Evolutionary conservation across 2,888 invertebrate species (phyloP), one percentile per base, ranked within the genome.

Genomic region (Tiphia femorata): DNA sequence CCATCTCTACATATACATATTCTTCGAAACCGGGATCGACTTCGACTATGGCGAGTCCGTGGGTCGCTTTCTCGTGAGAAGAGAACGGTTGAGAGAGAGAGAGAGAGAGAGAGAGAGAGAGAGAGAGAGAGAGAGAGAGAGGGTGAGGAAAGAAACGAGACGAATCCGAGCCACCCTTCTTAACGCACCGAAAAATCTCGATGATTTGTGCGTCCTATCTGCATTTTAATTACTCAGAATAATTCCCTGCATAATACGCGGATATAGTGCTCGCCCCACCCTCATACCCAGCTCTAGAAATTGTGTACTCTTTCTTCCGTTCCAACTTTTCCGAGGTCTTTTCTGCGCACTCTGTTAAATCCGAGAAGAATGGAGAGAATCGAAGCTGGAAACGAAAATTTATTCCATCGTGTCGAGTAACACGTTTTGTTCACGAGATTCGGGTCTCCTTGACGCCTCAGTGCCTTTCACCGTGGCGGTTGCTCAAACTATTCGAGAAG

Each of bases 171-270:
- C 51, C 52, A 44, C 57, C 54, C 54, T 47, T 49, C 44, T 56
- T 44, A 54, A 69, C 51, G 60, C 60, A 64, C 70, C 69, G 78
- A 78, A 79, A 79, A 81, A 79, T 77, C 74, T 64, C 73, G 70
- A 78, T 81, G 81, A 82, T 82, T 82, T 81, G 82, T 81, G 77
- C 73, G 73, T 76, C 78, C 78, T 79, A 82, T 82, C 81, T 82
- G 79, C 82, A 82, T 82, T 81, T 82, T 82, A 82, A 82, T 82
- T 81, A 81, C 79, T 70, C 64, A 70, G 81, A 79, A 81, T 80
- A 80, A 81, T 81, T 77, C 70, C 70, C 67, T 64, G 79, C 76
- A 79, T 79, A 81, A 81, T 73, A 76, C 70, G 67, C 62, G n/a
- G n/a, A n/a, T n/a, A n/a, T n/a, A n/a, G n/a, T n/a, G n/a, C n/a